Conservation (phyloP, 1,140 invertebrate species). For the Pristionchus pacificus region DNA sequence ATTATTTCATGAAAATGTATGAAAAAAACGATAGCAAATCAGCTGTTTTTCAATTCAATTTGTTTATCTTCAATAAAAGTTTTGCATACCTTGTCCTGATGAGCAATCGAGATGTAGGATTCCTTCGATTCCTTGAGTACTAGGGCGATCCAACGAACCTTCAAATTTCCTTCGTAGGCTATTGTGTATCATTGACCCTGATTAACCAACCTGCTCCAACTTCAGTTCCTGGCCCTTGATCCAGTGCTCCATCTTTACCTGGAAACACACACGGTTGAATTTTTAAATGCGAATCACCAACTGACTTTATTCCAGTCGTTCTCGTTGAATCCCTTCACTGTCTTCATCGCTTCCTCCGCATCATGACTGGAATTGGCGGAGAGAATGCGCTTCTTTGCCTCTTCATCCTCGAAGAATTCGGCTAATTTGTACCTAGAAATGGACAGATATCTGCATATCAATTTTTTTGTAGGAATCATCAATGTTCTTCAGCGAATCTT, state of each 20-base stretch:
- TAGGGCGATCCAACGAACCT: constrained; percentile 41
- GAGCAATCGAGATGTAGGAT: constrained; percentile 46
- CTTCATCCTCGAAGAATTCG: constrained; percentile 42
- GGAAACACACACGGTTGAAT: constrained; percentile 25
- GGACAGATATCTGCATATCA: no score
- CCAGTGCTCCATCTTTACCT: constrained; percentile 41
- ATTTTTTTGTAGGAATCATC: background rate
- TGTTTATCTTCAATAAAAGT: no score
- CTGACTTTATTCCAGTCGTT: constrained; percentile 42
- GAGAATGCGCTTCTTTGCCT: constrained; percentile 46
- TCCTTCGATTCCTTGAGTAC: constrained; percentile 38
- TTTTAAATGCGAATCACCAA: constrained; percentile 11
- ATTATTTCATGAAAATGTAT: background rate
- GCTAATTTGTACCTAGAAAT: constrained; percentile 52
- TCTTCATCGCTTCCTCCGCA: constrained; percentile 46
- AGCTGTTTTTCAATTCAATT: constrained; percentile 10
- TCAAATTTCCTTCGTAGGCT: background rate
- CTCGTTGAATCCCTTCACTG: constrained; percentile 44
- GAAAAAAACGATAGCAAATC: background rate
- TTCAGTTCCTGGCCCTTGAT: constrained; percentile 45
- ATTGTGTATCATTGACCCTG: background rate
- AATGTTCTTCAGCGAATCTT: background rate
- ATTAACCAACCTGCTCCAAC: constrained; percentile 31
- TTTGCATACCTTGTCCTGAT: constrained; percentile 43
- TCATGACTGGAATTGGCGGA: constrained; percentile 30